Evolutionary conservation across 2,797 vertebrate species (phyloP).

Genomic region (Fistularia commersonii): DNA sequence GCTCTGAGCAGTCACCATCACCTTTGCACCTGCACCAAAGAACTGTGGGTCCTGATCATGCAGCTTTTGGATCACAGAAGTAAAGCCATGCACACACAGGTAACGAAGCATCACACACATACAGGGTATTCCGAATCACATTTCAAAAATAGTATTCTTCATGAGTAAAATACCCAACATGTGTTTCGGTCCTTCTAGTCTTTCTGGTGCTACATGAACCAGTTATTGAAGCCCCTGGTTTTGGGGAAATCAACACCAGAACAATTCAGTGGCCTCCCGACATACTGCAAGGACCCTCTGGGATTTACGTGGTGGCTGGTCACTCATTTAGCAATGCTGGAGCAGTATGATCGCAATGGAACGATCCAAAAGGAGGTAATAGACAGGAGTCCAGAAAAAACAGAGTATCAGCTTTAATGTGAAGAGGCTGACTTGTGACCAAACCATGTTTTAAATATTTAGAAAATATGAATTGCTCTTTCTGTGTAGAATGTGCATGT

Average conservation of each 20-base stretch:
- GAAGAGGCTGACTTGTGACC: too few relatives aligned
- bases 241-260: slow-evolving; percentile 59
- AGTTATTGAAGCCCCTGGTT: slow-evolving; percentile 76
- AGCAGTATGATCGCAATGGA: slow-evolving; percentile 83
- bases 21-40: slow-evolving; percentile 86
- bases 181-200: slow-evolving; percentile 61
- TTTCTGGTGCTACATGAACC: slow-evolving; percentile 89
- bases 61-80: slow-evolving; percentile 86
- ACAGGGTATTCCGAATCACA: neutral
- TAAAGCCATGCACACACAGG: slow-evolving; percentile 83
- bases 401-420: too few relatives aligned
- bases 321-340: slow-evolving; percentile 83
- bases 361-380: slow-evolving; percentile 79
- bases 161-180: neutral
- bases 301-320: slow-evolving; percentile 96
- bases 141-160: neutral
- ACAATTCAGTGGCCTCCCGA: slow-evolving; percentile 49
- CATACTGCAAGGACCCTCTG: slow-evolving; percentile 83
- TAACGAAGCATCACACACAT: slow-evolving; percentile 46
- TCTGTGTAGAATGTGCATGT: too few relatives aligned
- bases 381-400: neutral
- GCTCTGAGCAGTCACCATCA: slow-evolving; percentile 79
- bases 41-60: slow-evolving; percentile 90
- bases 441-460: too few relatives aligned
- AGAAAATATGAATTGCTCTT: too few relatives aligned